A percentile compares a stretch with the other conserved stretches of the same genome.
These are phyloP conservation scores for Notothenia coriiceps DNA, from an alignment of 2,113 vertebrate species.

Conservation along the genomic window DNA sequence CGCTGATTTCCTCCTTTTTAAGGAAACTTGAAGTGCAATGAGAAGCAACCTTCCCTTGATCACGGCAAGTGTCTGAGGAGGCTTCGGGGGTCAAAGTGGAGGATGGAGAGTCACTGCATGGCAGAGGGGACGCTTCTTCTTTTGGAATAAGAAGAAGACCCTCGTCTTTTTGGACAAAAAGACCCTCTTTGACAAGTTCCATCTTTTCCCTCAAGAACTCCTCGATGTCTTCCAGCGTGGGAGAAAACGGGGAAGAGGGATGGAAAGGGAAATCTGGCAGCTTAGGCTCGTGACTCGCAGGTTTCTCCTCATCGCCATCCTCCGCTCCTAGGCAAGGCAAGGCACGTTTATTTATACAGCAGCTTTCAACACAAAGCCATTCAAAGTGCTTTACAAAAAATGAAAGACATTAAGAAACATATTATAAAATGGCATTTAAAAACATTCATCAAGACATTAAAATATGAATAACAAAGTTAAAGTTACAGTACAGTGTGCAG, in stretches of 20 bases:
- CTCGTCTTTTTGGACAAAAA: slow-evolving; percentile 63
- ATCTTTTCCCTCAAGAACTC: slow-evolving; percentile 91
- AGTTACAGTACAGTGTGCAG: too few relatives aligned
- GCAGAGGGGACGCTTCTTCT: slow-evolving; percentile 57
- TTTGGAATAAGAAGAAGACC: slow-evolving; percentile 53
- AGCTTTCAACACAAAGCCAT: too few relatives aligned
- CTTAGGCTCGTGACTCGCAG: slow-evolving; percentile 62
- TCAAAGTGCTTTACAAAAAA: too few relatives aligned
- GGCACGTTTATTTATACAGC: too few relatives aligned
- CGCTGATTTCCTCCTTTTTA: slow-evolving; percentile 21
- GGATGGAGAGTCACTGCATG: slow-evolving; percentile 48
- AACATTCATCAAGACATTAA: too few relatives aligned
- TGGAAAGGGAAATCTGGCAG: slow-evolving; percentile 84
- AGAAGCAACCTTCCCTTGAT: slow-evolving; percentile 23
- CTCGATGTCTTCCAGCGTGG: slow-evolving; percentile 92
- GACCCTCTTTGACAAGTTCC: slow-evolving; percentile 79
- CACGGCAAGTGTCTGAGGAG: slow-evolving; percentile 42
- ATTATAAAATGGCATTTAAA: too few relatives aligned
- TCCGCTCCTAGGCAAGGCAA: not conserved
- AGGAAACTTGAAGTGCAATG: slow-evolving; percentile 20
- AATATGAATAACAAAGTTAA: too few relatives aligned
- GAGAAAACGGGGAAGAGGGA: slow-evolving; percentile 84
- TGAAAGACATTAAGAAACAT: too few relatives aligned
- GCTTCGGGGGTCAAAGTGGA: not conserved
- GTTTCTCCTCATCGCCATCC: slow-evolving; percentile 34